These are phyloP conservation scores for Crematogaster levior DNA, from an alignment of 2,888 invertebrate species.

Conservation along the genomic window DNA sequence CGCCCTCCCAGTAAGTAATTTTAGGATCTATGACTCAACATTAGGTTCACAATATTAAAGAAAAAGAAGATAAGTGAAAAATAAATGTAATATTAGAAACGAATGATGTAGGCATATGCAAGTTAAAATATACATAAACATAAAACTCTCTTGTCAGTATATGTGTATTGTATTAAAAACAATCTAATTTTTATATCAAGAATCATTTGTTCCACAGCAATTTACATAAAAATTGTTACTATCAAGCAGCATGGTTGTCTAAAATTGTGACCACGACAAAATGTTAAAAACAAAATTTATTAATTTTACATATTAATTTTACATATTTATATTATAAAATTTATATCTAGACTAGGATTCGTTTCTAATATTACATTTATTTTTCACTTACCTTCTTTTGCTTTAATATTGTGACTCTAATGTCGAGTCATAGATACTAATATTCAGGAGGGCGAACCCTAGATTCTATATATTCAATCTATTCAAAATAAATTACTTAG, in stretches of 20 bases:
- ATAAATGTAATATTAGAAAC: background rate
- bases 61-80: background rate
- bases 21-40: constrained; percentile 11
- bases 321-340: too few species aligned
- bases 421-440: constrained; percentile 13
- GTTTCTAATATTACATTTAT: background rate
- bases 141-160: background rate
- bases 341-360: too few species aligned
- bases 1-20: constrained; percentile 48
- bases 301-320: too few species aligned
- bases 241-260: background rate
- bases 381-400: background rate
- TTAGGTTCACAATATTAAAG: background rate
- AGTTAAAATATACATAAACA: background rate
- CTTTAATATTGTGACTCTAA: background rate
- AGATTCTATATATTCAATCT: background rate
- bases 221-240: background rate
- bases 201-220: too few species aligned
- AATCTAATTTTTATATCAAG: too few species aligned
- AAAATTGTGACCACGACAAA: background rate
- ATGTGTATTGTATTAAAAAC: background rate
- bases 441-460: constrained; percentile 47
- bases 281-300: background rate
- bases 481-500: background rate
- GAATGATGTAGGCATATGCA: background rate